These are phyloP conservation scores for Karalla daura DNA, from an alignment of 2,797 vertebrate species.

Conservation along the genomic window DNA sequence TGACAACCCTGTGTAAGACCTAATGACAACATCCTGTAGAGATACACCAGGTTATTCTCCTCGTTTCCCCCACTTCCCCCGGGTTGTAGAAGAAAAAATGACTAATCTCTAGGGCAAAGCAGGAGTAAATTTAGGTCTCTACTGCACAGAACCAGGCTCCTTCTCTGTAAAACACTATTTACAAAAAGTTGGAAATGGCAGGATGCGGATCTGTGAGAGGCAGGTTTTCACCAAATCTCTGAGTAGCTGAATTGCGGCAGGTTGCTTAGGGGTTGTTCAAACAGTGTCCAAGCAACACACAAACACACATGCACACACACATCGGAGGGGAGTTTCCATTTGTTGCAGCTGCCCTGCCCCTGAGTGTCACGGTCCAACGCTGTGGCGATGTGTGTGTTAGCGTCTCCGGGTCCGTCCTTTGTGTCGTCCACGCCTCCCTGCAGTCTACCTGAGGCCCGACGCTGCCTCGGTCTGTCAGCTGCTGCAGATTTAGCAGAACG, in stretches of 20 bases:
- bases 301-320: conserved; percentile 19
- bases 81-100: neutral
- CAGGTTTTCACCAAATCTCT: conserved; percentile 6
- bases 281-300: conserved; percentile 23
- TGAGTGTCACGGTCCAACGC: conserved; percentile 1
- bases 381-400: neutral
- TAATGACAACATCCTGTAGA: conserved; percentile 46
- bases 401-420: conserved; percentile 3
- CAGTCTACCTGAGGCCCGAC: conserved; percentile 59
- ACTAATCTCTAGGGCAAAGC: neutral
- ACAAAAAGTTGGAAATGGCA: neutral
- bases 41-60: conserved; percentile 19
- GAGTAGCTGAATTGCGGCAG: conserved; percentile 7
- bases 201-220: neutral
- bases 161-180: too few relatives aligned
- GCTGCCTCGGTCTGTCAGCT: conserved; percentile 37
- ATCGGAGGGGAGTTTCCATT: conserved; percentile 8
- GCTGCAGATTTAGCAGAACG: conserved; percentile 43
- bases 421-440: conserved; percentile 10
- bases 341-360: conserved; percentile 8
- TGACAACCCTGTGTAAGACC: conserved; percentile 48
- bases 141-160: too few relatives aligned
- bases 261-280: conserved; percentile 22
- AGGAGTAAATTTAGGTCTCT: neutral
- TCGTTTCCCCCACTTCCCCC: conserved; percentile 14